Evolutionary conservation across 2,797 vertebrate species (phyloP), one percentile per base, ranked within the genome.

Genomic region (Anas georgica): DNA sequence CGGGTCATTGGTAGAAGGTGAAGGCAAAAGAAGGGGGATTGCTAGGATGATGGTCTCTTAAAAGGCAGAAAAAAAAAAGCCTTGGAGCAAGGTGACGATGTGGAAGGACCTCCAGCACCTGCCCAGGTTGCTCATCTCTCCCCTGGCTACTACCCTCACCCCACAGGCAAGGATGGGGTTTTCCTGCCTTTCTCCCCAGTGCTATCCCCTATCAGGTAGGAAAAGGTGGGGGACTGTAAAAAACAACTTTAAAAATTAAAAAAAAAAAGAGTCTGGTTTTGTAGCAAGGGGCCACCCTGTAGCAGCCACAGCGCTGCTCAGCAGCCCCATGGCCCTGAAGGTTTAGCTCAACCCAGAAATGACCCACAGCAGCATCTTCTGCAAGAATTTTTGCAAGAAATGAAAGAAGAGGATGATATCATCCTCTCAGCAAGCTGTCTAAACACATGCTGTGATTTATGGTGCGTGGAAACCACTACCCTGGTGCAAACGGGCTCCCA

Each of bases 391-490:
- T 16, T 29, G 23, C 76, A 88, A 86, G 83, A 88, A 69, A 55
- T 3, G 8, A 72, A 89, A 95, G 79, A 33, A 41, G 37, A 69
- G 67, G 70, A 78, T 78, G 39, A 9, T 66, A 82, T 76, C 55
- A 70, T 33, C 70, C 76, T 78, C 52, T 69, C 83, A 91, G 91
- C 92, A 63, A 5, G 83, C 60, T 88, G 93, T 94, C 85, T 35
- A 35, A 67, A 64, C 26, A n/a, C 54, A 22, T 0, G 29, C 70
- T 63, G 72, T 37, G 85, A 93, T 96, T 86, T 91, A 94, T 70
- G 86, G 66, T 12, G 2, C 0, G 0, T 0, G 0, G 79, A 28
- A 92, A 94, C 48, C 1, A 3, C 62, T 58, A 69, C 56, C 68
- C 35, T 0, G 1, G 7, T 9, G n/a, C 31, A 83, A 46, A 56